Conservation (phyloP, 2,113 vertebrate species). For the Nesoenas mayeri region DNA sequence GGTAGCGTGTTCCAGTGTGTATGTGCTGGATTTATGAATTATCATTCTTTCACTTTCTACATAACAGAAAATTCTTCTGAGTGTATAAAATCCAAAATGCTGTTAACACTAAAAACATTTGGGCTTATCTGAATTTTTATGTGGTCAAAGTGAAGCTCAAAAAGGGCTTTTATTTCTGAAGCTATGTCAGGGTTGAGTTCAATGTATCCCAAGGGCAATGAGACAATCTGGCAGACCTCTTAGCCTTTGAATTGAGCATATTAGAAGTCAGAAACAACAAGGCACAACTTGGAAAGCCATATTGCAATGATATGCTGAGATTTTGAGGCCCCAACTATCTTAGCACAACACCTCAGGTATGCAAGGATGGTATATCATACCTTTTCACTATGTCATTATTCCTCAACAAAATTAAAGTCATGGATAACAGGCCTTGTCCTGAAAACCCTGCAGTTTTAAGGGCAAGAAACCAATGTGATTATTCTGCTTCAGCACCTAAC, state of each 20-base stretch:
- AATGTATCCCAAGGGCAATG: background rate
- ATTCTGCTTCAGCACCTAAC: background rate
- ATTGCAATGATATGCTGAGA: background rate
- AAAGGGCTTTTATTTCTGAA: background rate
- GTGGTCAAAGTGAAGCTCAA: background rate
- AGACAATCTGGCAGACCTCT: background rate
- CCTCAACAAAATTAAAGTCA: background rate
- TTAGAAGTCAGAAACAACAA: background rate
- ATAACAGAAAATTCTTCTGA: background rate
- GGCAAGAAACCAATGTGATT: background rate
- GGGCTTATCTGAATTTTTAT: background rate
- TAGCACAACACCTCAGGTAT: background rate
- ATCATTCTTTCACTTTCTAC: background rate
- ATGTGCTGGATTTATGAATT: background rate
- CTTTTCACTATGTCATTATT: background rate
- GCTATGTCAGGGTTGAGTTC: background rate
- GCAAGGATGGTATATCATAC: background rate
- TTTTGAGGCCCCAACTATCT: background rate
- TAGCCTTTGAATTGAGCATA: background rate
- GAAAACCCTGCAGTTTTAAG: background rate
- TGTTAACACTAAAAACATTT: background rate
- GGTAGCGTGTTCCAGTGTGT: too few species aligned
- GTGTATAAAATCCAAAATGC: background rate
- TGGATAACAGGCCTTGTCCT: background rate
- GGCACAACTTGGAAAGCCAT: background rate